Percentiles rank a stretch among this genome's conserved stretches.
Conservation (phyloP, 2,113 vertebrate species). For the Cromileptes altivelis region DNA sequence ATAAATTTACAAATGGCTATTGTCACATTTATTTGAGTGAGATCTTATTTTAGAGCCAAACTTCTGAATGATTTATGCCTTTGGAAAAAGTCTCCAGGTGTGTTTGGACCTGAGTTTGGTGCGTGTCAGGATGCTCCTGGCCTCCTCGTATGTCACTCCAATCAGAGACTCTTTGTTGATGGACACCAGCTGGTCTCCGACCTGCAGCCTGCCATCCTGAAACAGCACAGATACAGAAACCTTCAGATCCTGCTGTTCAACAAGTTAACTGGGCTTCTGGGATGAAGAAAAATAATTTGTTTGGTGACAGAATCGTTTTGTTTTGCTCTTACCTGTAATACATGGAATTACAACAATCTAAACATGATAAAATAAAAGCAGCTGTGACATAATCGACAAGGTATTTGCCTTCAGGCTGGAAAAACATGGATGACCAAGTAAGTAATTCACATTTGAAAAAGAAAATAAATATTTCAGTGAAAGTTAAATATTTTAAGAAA, state of each 20-base stretch:
- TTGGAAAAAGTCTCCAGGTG: neutral
- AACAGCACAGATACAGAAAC: neutral
- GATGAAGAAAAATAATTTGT: neutral
- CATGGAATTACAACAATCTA: neutral
- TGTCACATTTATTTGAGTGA: too few species aligned
- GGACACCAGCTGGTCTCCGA: conserved; percentile 95
- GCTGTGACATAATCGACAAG: too few species aligned
- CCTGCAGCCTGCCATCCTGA: conserved; percentile 93
- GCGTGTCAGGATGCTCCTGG: conserved; percentile 88
- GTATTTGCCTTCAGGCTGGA: too few species aligned
- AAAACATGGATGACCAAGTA: too few species aligned
- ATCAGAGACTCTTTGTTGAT: conserved; percentile 96
- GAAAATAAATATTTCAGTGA: neutral
- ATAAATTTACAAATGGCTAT: too few species aligned
- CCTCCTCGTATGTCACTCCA: conserved; percentile 94
- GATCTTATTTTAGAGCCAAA: too few species aligned
- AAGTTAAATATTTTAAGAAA: neutral
- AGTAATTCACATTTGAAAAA: too few species aligned
- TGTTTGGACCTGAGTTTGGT: conserved; percentile 88
- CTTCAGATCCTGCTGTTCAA: neutral
- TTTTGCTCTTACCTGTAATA: neutral
- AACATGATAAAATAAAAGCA: neutral
- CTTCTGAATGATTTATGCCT: too few species aligned
- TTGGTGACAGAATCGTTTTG: neutral
- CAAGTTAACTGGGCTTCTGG: neutral